A percentile compares a stretch with the other conserved stretches of the same genome.
phyloP scores from a whole-genome alignment of 2,113 vertebrate genomes.

The Protomyctophum bolini region DNA sequence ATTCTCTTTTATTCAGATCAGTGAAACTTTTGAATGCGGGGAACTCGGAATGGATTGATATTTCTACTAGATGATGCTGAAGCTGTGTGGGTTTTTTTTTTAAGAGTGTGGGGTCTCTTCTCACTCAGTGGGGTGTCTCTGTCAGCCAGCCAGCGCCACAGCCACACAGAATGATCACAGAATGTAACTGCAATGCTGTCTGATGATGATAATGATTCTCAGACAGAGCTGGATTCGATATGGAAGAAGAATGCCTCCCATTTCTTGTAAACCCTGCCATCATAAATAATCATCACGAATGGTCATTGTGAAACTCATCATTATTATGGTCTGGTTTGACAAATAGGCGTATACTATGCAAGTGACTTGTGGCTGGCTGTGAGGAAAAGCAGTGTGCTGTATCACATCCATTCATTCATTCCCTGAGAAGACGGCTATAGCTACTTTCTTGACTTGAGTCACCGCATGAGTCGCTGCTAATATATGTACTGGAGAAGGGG shows the following conservation, averaged over 20 bases:
- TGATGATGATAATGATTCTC: conserved; percentile 1
- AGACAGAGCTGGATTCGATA: conserved; percentile 3
- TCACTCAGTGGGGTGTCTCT: no score
- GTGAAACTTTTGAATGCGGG: no score
- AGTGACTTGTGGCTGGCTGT: background rate
- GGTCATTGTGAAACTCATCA: no score
- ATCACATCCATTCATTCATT: background rate
- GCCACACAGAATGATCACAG: conserved; percentile 35
- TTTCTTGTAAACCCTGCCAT: background rate
- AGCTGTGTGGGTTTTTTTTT: no score
- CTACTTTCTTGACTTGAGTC: conserved; percentile 35
- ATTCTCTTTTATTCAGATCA: no score
- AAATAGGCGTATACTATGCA: no score
- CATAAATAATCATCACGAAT: background rate
- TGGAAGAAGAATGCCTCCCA: background rate
- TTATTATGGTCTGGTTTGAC: no score
- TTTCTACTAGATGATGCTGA: no score
- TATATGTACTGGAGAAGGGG: conserved; percentile 18
- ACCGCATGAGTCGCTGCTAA: conserved; percentile 37
- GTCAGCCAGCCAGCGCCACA: no score
- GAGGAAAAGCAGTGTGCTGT: background rate
- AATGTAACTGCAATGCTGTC: conserved; percentile 54
- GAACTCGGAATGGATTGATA: no score
- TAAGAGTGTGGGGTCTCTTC: no score
- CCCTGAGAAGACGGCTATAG: background rate